Base-by-base conservation (phyloP, 2,113 vertebrate genomes). In the Malurus cyaneus region DNA sequence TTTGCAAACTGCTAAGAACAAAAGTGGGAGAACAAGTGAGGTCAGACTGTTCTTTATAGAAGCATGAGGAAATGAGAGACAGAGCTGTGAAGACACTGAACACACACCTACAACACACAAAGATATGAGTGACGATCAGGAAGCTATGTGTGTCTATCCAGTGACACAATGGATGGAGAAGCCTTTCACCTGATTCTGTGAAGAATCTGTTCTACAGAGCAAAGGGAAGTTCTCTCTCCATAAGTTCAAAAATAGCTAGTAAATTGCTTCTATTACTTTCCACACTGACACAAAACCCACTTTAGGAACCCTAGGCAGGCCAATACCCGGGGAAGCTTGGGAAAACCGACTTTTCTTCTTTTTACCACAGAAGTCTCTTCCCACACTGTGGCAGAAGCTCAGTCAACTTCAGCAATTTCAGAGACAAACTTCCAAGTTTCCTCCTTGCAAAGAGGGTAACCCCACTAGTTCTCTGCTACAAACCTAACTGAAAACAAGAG, bases 1-100 rank as follows among this genome's bases (percentile, higher is more conserved):
- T 83, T 53, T 54, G 21, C 42, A 89, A 97, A 89, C 66, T 39
- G 24, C 44, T 34, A 74, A 74, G 69, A 95, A 91, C 31, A 89
- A 76, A 88, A 84, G 69, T 10, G 3, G 81, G 53, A 93, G 41
- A 53, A 82, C 50, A 92, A 93, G 47, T 1, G 32, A 92, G 84
- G 70, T 91, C 62, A 89, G 53, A 50, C 16, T 53, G 23, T 28
- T 92, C 44, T 64, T 52, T 36, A 39, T 1, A 1, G 50, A 89
- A 87, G 11, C 25, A 53, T 11, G 9, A 87, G 18, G 14, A 79
- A 91, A 61, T 11, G 11, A 66, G 14, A 87, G 46, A n/a, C 44
- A 76, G 50, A 74, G 29, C 47, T 88, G 28, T 69, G 70, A 91
- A 85, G 62, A 69, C 42, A n/a, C 15, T 54, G n/a, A 70, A 67